A percentile compares a stretch with the other conserved stretches of the same genome.
These are phyloP conservation scores for Boulengerochromis microlepis DNA, from an alignment of 2,113 vertebrate species.

Conservation along the genomic window DNA sequence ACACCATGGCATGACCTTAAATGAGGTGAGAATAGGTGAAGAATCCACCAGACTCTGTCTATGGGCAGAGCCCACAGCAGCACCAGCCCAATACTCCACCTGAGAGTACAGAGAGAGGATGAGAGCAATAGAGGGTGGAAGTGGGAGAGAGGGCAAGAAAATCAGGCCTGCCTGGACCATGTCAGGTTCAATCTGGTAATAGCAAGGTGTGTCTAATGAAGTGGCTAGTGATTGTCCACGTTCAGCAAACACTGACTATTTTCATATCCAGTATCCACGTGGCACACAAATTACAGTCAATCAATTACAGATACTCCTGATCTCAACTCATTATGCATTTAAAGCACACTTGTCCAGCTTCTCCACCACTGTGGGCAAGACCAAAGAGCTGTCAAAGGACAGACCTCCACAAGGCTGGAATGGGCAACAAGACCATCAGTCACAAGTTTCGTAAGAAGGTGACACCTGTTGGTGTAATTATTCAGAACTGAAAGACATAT, in stretches of 20 bases:
- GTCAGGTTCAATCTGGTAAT: background rate
- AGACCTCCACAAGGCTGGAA: background rate
- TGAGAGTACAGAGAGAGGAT: background rate
- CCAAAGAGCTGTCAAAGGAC: background rate
- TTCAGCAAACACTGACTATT: background rate
- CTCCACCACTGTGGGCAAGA: background rate
- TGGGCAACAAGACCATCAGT: fast-evolving
- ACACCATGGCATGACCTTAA: background rate
- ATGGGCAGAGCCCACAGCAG: background rate
- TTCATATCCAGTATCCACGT: background rate
- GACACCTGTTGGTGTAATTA: background rate
- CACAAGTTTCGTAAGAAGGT: fast-evolving
- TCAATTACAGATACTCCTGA: background rate
- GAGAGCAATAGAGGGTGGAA: background rate
- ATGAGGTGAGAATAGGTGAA: background rate
- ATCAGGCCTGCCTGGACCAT: background rate
- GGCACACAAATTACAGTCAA: background rate
- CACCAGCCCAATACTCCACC: background rate
- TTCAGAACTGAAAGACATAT: background rate
- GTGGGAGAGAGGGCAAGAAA: background rate
- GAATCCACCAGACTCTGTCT: background rate
- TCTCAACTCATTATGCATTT: background rate
- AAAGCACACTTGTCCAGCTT: background rate
- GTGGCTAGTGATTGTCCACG: background rate
- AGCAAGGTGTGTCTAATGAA: background rate